Percentiles rank a stretch among this genome's conserved stretches.
Evolutionary conservation across 2,888 invertebrate genomes (phyloP).

Genomic region (Heliconius ethilla): DNA sequence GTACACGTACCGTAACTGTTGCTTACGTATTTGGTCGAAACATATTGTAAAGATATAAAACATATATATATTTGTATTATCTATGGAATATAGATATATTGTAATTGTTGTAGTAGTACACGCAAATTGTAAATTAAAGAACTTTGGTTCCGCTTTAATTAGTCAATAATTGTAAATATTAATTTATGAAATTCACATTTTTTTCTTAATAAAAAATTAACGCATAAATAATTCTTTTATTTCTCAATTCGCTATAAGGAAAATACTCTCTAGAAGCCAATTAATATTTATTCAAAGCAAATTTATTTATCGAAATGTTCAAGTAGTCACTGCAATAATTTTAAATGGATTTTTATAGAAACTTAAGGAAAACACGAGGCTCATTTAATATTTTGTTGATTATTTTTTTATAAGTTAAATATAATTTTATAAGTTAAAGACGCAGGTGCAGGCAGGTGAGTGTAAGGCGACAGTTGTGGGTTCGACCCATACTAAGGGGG

Average conservation of each 20-base stretch:
- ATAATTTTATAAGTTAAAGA: too few species aligned
- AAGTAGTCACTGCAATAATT: too few species aligned
- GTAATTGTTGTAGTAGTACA: conserved; percentile 42
- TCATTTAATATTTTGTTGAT: too few species aligned
- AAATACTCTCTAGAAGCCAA: neutral
- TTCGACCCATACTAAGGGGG: too few species aligned
- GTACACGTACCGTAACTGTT: neutral
- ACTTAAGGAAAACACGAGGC: neutral
- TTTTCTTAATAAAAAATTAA: conserved; percentile 72
- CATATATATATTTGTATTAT: neutral
- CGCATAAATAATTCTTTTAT: conserved; percentile 52
- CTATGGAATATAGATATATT: conserved; percentile 30
- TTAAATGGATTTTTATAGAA: neutral
- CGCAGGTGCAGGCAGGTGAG: too few species aligned
- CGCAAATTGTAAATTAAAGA: conserved; percentile 61
- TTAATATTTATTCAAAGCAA: neutral
- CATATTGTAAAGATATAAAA: neutral
- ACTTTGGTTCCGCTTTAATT: conserved; percentile 79
- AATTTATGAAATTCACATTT: conserved; percentile 65
- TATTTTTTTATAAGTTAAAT: too few species aligned
- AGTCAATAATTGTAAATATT: conserved; percentile 72
- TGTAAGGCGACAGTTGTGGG: too few species aligned
- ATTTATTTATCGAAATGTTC: neutral
- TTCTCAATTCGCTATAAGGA: conserved; percentile 9
- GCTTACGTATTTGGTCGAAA: neutral